phyloP scores from a whole-genome alignment of 2,888 invertebrate species.

The Baronia brevicornis region DNA sequence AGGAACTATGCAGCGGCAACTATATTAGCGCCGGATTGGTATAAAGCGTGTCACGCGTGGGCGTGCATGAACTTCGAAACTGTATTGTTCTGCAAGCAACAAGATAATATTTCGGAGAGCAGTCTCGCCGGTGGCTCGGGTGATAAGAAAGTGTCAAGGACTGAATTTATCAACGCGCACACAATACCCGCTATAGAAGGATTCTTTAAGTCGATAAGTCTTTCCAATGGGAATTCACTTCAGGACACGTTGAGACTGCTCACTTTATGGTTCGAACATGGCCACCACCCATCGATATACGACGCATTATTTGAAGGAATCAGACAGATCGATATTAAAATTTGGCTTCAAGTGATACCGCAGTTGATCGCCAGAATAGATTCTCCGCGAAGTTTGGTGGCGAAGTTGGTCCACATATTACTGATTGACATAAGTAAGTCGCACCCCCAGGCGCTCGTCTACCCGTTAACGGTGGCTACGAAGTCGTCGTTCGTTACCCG shows the following conservation, averaged over 20 bases:
- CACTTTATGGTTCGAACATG: constrained; percentile 98
- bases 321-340: constrained; percentile 94
- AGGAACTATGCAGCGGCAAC: constrained; percentile 88
- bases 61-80: constrained; percentile 99
- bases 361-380: constrained; percentile 99
- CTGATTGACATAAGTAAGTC: constrained; percentile 97
- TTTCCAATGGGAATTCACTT: constrained; percentile 92
- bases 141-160: constrained; percentile 58
- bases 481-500: constrained; percentile 91
- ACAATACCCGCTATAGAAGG: constrained; percentile 96
- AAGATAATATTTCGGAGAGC: constrained; percentile 61
- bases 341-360: constrained; percentile 99
- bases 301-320: constrained; percentile 95
- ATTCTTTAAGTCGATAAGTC: constrained; percentile 94
- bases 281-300: constrained; percentile 93
- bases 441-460: constrained; percentile 98
- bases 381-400: constrained; percentile 90
- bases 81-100: constrained; percentile 79
- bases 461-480: constrained; percentile 97
- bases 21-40: constrained; percentile 91
- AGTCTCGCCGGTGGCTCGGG: constrained; percentile 59
- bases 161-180: constrained; percentile 69
- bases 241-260: constrained; percentile 96
- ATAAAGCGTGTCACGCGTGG: constrained; percentile 98
- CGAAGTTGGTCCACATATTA: constrained; percentile 92